Base-by-base conservation (phyloP, 2,113 vertebrate genomes). In the Scytalopus superciliaris region DNA sequence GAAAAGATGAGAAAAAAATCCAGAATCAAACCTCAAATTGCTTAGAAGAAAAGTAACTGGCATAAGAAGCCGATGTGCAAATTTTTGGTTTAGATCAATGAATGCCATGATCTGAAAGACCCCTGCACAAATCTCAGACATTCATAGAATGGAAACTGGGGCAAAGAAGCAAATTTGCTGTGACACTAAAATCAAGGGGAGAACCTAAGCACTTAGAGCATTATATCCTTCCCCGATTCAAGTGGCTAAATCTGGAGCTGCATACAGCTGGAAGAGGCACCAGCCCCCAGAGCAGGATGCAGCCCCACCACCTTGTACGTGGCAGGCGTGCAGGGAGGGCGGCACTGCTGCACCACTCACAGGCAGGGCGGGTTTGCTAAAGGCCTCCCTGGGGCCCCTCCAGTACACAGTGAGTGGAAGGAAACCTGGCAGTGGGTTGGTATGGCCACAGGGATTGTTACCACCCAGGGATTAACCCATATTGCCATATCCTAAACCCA, bases 281-380 rank as follows among this genome's bases (percentile, higher is more conserved):
- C 19, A 30, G 33, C 3, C 30, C 27, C 49, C 23, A 18, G 52
- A 59, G 72, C 5, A 22, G 49, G 76, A 11, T 23, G 47, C 2
- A 14, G 74, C 23, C 22, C 33, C 30, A 16, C 9, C 1, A 1
- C 35, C 14, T 10, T 3, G 12, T 18, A 2, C 0, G 10, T 7
- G 50, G 25, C 14, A 27, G 45, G 30, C 0, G 0, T 30, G 30
- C 50, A 35, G 47, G 44, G 6, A 59, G 33, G 21, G 2, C 19
- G n/a, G 64, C 27, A n/a, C 44, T 2, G 50, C 19, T 27, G 49
- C 24, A 27, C 39, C 0, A n/a, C 86, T 30, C 52, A 8, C 39
- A 69, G 39, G 15, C 2, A 30, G 24, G 10, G 44, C 7, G 35
- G 37, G 3, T 5, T 27, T 16, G 17, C n/a, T 11, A 6, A 21